Conservation (phyloP, 30 jellyfish, hydroid and myxozoan species). For the Cassiopea andromeda region DNA sequence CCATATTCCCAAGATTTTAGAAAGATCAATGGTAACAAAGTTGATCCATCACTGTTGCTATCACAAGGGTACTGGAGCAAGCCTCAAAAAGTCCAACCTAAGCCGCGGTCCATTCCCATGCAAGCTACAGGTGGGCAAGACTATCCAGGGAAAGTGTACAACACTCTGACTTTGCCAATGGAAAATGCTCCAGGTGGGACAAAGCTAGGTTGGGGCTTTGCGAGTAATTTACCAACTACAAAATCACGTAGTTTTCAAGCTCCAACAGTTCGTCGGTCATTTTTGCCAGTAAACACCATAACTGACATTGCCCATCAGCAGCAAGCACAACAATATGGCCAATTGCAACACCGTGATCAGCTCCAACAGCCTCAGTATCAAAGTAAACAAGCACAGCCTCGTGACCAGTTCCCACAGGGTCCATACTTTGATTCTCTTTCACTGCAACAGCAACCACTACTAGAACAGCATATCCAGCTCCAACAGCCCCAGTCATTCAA, state of each 20-base stretch:
- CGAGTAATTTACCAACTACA: conserved; percentile 54
- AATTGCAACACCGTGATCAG: not conserved
- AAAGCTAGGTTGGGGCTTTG: conserved; percentile 2
- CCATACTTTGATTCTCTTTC: not conserved
- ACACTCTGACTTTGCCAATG: conserved; percentile 57
- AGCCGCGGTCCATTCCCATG: conserved; percentile 45
- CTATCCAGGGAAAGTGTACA: conserved; percentile 59
- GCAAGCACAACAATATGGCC: not conserved
- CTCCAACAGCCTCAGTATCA: not conserved
- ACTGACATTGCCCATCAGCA: not conserved
- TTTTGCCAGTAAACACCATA: not conserved
- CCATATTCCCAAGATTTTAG: conserved; percentile 39
- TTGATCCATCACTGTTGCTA: conserved; percentile 58
- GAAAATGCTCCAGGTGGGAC: conserved; percentile 10
- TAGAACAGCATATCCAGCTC: not conserved
- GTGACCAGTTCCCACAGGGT: not conserved
- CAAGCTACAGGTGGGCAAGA: conserved; percentile 28
- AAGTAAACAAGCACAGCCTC: not conserved
- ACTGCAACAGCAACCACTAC: not conserved
- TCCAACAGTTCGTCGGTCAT: conserved; percentile 29
- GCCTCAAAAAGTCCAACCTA: conserved; percentile 50
- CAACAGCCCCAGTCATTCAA: not conserved
- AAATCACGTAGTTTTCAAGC: not conserved
- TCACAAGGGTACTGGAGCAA: conserved; percentile 77
- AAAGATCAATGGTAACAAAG: conserved; percentile 64